phyloP scores from a whole-genome alignment of 2,888 invertebrate species.

The Eurois occulta region DNA sequence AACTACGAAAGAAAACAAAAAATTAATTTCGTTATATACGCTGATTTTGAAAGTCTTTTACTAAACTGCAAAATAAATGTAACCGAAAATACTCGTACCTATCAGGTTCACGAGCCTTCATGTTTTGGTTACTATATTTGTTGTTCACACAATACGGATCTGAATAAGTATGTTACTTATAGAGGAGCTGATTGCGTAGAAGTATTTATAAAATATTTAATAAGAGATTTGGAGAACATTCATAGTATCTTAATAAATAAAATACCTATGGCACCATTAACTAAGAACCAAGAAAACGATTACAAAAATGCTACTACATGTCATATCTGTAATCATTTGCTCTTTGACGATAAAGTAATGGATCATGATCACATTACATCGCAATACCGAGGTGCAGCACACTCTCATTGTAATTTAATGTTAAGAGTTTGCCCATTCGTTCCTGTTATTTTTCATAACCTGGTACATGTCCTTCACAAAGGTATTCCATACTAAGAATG shows the following conservation, averaged over 20 bases:
- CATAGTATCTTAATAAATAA: too few species aligned
- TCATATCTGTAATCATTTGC: too few species aligned
- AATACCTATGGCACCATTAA: neutral
- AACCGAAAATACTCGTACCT: too few species aligned
- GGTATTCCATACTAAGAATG: too few species aligned
- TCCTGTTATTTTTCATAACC: slow-evolving; percentile 63
- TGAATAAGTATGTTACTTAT: slow-evolving; percentile 55
- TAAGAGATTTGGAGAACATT: slow-evolving; percentile 33
- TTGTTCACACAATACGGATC: slow-evolving; percentile 45
- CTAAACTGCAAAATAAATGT: slow-evolving; percentile 17
- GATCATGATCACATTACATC: slow-evolving; percentile 47
- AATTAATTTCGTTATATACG: slow-evolving; percentile 47
- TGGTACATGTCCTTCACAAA: too few species aligned
- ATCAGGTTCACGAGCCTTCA: slow-evolving; percentile 53
- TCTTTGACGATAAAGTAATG: slow-evolving; percentile 25
- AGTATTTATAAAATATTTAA: slow-evolving; percentile 28
- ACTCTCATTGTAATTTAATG: slow-evolving; percentile 53
- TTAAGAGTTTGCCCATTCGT: slow-evolving; percentile 55
- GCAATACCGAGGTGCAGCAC: slow-evolving; percentile 51
- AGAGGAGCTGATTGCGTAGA: slow-evolving; percentile 30
- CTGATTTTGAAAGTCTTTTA: slow-evolving; percentile 1
- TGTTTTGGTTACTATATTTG: slow-evolving; percentile 58
- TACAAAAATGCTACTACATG: slow-evolving; percentile 14
- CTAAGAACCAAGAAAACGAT: neutral
- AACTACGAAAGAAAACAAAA: slow-evolving; percentile 41